phyloP scores from a whole-genome alignment of 1,140 invertebrate species.

The Drosophila pseudoobscura region DNA sequence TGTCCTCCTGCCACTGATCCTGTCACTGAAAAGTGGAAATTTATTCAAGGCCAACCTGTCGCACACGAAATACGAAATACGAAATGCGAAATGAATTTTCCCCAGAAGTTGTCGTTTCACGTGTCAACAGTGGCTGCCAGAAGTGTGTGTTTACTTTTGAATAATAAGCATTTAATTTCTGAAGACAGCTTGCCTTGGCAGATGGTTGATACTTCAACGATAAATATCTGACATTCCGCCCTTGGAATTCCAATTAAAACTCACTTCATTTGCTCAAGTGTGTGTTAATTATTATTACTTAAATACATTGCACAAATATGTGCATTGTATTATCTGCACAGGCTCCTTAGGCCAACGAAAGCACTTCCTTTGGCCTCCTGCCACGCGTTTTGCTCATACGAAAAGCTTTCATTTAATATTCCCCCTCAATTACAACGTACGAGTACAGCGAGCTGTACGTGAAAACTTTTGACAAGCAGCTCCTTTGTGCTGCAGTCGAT shows the following conservation, averaged over 20 bases:
- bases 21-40: constrained; percentile 17
- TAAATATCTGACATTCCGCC: too few relatives aligned
- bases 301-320: too few relatives aligned
- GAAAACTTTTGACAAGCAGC: constrained; percentile 42
- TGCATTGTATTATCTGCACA: too few relatives aligned
- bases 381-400: too few relatives aligned
- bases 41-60: constrained; percentile 37
- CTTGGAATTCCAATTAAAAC: too few relatives aligned
- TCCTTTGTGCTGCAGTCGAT: constrained; percentile 20
- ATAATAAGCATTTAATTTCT: constrained; percentile 26
- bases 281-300: too few relatives aligned
- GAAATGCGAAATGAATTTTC: constrained; percentile 54
- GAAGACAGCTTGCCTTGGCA: constrained; percentile 5
- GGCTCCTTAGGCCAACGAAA: too few relatives aligned
- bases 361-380: too few relatives aligned
- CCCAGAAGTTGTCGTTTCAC: constrained; percentile 20
- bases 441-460: too few relatives aligned
- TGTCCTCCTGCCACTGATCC: not conserved
- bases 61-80: constrained; percentile 46
- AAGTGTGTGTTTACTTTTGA: constrained; percentile 44
- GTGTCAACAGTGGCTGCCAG: constrained; percentile 25
- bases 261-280: too few relatives aligned
- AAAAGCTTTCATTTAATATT: too few relatives aligned
- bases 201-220: too few relatives aligned
- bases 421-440: not conserved